Evolutionary conservation across 2,888 invertebrate species (phyloP).

Genomic region (Drosophila peninsularis): DNA sequence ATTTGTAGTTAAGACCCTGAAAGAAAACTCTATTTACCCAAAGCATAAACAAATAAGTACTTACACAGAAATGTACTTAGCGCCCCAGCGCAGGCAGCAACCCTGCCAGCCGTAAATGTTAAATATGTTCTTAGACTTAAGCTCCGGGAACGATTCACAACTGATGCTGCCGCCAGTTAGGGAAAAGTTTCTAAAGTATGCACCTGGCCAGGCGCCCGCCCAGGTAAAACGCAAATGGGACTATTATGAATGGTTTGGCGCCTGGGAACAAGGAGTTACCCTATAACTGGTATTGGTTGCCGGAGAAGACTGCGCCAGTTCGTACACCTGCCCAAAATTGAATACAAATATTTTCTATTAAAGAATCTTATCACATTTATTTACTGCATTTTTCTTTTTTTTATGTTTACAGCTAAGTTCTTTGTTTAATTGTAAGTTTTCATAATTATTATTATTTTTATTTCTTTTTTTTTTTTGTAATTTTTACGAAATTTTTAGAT

Average conservation of each 20-base stretch:
- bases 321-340: constrained; percentile 1
- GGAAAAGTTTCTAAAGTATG: constrained; percentile 26
- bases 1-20: constrained; percentile 11
- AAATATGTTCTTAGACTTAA: constrained; percentile 69
- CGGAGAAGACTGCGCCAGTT: not conserved
- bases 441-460: constrained; percentile 40
- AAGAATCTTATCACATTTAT: constrained; percentile 85
- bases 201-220: constrained; percentile 4
- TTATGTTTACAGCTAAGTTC: constrained; percentile 72
- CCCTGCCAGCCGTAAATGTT: constrained; percentile 64
- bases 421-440: constrained; percentile 63
- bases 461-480: not conserved
- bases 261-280: not conserved
- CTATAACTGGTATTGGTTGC: not conserved
- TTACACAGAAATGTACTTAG: constrained; percentile 27
- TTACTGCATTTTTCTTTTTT: constrained; percentile 79
- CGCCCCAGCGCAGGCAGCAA: not conserved
- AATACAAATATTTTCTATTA: constrained; percentile 59
- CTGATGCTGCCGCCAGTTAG: constrained; percentile 53
- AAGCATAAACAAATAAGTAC: constrained; percentile 28
- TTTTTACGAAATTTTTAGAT: constrained; percentile 59
- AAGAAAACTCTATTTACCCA: constrained; percentile 31
- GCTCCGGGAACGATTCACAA: constrained; percentile 65
- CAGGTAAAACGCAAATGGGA: constrained; percentile 14
- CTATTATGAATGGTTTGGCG: constrained; percentile 2